These are phyloP conservation scores for Sympetrum striolatum DNA, from an alignment of 2,888 invertebrate species.

Conservation along the genomic window DNA sequence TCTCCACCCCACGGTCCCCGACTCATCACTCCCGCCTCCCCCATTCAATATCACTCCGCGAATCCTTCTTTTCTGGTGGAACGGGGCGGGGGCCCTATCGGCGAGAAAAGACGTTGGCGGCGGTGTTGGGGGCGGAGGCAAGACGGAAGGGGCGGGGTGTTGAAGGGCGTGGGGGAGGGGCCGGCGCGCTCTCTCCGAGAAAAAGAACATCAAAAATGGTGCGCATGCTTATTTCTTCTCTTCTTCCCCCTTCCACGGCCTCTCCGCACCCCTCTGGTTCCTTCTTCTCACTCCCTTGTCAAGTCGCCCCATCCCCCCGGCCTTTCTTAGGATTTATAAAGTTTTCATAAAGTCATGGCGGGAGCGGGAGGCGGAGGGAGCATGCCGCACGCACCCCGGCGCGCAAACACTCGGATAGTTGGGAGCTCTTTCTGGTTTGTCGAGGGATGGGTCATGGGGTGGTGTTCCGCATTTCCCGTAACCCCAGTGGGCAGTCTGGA, in stretches of 20 bases:
- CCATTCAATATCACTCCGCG: constrained; percentile 50
- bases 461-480: background rate
- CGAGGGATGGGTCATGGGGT: background rate
- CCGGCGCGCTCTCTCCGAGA: constrained; percentile 4
- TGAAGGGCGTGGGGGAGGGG: background rate
- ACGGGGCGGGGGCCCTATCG: constrained; percentile 42
- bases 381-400: background rate
- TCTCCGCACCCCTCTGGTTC: background rate
- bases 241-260: background rate
- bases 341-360: constrained; percentile 39
- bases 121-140: constrained; percentile 27
- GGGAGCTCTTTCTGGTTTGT: background rate
- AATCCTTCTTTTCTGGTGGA: constrained; percentile 36
- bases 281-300: background rate
- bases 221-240: constrained; percentile 45
- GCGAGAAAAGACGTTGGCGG: constrained; percentile 19
- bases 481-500: background rate
- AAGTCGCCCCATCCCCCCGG: background rate
- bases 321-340: constrained; percentile 34
- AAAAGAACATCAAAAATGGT: constrained; percentile 42
- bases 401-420: background rate
- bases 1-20: background rate
- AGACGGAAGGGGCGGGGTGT: constrained; percentile 39
- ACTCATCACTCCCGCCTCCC: constrained; percentile 49
- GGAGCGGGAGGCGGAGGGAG: background rate